Conservation (phyloP, 2,888 invertebrate genomes). For the Pammene fasciana region DNA sequence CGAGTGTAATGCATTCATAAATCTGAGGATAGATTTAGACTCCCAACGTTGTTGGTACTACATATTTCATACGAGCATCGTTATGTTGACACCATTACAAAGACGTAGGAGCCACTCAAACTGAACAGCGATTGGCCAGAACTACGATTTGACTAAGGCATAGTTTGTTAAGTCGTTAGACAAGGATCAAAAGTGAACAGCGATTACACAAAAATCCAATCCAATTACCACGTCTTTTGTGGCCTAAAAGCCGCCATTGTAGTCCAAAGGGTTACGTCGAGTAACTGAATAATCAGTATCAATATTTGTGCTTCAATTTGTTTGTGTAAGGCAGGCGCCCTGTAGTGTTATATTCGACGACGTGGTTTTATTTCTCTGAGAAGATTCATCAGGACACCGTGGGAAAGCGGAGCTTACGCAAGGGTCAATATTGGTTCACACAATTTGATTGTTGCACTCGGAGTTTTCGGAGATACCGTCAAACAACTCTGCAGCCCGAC, state of each 20-base stretch:
- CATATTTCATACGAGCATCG: constrained; percentile 29
- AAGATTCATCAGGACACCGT: constrained; percentile 76
- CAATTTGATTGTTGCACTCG: constrained; percentile 69
- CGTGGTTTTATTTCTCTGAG: constrained; percentile 63
- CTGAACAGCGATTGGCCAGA: constrained; percentile 18
- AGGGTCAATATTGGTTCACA: constrained; percentile 73
- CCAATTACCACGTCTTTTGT: constrained; percentile 78
- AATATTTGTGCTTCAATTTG: constrained; percentile 79
- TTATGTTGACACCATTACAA: constrained; percentile 42
- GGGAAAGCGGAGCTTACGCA: constrained; percentile 71
- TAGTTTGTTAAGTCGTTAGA: constrained; percentile 59
- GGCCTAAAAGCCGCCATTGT: constrained; percentile 78
- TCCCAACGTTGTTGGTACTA: constrained; percentile 19
- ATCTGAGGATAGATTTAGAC: constrained; percentile 53
- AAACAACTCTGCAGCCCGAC: constrained; percentile 64
- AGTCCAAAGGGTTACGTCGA: constrained; percentile 49
- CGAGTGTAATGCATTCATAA: constrained; percentile 58
- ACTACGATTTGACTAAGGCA: constrained; percentile 45
- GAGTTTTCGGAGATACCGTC: constrained; percentile 64
- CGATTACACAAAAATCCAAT: constrained; percentile 74
- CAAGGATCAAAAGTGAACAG: constrained; percentile 69
- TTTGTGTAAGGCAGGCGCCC: constrained; percentile 71
- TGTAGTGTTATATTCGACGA: constrained; percentile 66
- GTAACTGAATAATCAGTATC: constrained; percentile 72
- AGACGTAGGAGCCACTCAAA: constrained; percentile 26